Conservation (phyloP, 2,797 vertebrate genomes). For the Liparis tanakae region DNA sequence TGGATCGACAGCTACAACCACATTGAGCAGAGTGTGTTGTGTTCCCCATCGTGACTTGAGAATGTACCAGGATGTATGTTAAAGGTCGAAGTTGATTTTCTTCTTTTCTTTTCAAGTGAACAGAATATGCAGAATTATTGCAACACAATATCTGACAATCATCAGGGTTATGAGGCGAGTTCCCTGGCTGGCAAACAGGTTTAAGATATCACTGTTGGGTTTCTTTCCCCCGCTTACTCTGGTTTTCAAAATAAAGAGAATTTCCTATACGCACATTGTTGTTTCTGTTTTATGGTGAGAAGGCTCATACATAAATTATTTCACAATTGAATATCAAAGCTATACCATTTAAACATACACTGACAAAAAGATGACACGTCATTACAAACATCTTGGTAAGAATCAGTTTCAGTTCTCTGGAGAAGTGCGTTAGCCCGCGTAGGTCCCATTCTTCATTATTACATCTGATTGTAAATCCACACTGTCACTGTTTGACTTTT, state of each 20-base stretch:
- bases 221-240: constrained; percentile 69
- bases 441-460: constrained; percentile 31
- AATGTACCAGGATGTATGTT: constrained; percentile 51
- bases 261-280: constrained; percentile 72
- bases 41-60: constrained; percentile 52
- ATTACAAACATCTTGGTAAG: constrained; percentile 13
- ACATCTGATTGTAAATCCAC: constrained; percentile 46
- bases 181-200: constrained; percentile 69
- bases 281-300: constrained; percentile 44
- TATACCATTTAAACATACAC: constrained; percentile 14
- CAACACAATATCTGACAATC: constrained; percentile 82
- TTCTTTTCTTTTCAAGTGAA: constrained; percentile 46
- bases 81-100: constrained; percentile 41
- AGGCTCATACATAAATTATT: not conserved
- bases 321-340: constrained; percentile 12
- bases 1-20: constrained; percentile 23
- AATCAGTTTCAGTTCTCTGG: not conserved
- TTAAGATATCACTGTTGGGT: constrained; percentile 69
- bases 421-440: not conserved
- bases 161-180: constrained; percentile 70
- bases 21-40: constrained; percentile 21
- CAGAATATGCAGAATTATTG: constrained; percentile 81
- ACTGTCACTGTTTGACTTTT: constrained; percentile 47
- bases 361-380: constrained; percentile 8
- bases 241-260: constrained; percentile 83